Conservation (phyloP, 2,888 invertebrate genomes). For the Adelphocoris suturalis region DNA sequence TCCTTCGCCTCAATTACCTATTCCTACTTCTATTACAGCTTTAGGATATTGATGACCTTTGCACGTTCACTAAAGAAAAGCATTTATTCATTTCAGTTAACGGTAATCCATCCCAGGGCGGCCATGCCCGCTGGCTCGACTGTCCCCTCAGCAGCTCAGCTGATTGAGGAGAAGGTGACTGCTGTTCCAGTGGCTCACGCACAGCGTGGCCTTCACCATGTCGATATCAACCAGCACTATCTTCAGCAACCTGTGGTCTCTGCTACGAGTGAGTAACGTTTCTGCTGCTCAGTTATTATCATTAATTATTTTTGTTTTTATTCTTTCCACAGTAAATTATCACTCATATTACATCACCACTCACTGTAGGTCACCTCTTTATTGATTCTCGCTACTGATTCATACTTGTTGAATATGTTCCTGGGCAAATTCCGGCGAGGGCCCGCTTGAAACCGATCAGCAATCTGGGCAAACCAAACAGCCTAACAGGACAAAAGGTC, state of each 20-base stretch:
- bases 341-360: too few relatives aligned
- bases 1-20: not conserved
- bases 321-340: too few relatives aligned
- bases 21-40: too few relatives aligned
- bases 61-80: not conserved
- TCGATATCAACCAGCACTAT: conserved; percentile 82
- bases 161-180: conserved; percentile 74
- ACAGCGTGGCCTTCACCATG: conserved; percentile 83
- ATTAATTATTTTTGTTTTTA: not conserved
- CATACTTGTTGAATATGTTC: too few relatives aligned
- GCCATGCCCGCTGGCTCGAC: conserved; percentile 64
- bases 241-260: conserved; percentile 78
- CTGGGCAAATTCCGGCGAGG: too few relatives aligned
- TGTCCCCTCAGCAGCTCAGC: conserved; percentile 57
- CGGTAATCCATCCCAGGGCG: conserved; percentile 92
- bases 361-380: too few relatives aligned
- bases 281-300: not conserved
- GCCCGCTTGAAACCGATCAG: too few relatives aligned
- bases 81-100: conserved; percentile 81
- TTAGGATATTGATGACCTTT: not conserved
- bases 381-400: too few relatives aligned
- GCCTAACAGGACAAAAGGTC: too few relatives aligned
- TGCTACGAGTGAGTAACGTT: conserved; percentile 78
- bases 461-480: too few relatives aligned
- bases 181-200: conserved; percentile 81